Evolutionary conservation across 1,140 invertebrate genomes (phyloP).

Genomic region (Lineus longissimus): DNA sequence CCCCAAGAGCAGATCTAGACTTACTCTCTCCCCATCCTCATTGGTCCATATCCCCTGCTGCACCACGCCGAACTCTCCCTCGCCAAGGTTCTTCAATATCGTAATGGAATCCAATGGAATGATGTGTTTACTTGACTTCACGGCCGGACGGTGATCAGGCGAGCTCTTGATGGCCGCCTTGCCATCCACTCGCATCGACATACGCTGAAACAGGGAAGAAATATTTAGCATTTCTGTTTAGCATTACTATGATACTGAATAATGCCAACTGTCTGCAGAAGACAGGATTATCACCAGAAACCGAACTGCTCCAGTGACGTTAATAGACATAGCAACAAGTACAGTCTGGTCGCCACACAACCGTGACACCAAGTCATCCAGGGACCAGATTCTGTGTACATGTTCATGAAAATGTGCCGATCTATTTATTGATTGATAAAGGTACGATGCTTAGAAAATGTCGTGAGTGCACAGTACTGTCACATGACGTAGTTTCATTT

Average conservation of each 20-base stretch:
- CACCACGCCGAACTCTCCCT: slow-evolving; percentile 95
- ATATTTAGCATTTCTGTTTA: neutral
- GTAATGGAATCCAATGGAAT: slow-evolving; percentile 90
- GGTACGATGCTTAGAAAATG: too few relatives aligned
- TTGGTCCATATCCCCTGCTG: slow-evolving; percentile 98
- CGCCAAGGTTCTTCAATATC: slow-evolving; percentile 90
- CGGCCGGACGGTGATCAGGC: slow-evolving; percentile 31
- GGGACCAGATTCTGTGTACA: too few relatives aligned
- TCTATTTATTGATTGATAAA: too few relatives aligned
- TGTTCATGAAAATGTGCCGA: too few relatives aligned
- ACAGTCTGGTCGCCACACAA: too few relatives aligned
- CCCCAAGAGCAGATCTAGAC: too few relatives aligned
- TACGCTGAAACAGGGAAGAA: neutral
- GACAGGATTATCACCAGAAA: neutral
- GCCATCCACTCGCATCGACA: slow-evolving; percentile 15
- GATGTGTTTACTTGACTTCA: slow-evolving; percentile 76
- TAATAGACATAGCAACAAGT: too few relatives aligned
- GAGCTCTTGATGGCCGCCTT: slow-evolving; percentile 32
- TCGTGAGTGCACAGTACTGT: too few relatives aligned
- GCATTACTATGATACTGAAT: too few relatives aligned
- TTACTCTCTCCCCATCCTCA: slow-evolving; percentile 78
- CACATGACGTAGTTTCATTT: too few relatives aligned
- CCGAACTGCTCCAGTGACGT: too few relatives aligned
- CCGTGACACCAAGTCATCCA: too few relatives aligned
- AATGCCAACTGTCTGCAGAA: slow-evolving; percentile 24